phyloP scores from a whole-genome alignment of 2,888 invertebrate species.

The Brenthis hecate region DNA sequence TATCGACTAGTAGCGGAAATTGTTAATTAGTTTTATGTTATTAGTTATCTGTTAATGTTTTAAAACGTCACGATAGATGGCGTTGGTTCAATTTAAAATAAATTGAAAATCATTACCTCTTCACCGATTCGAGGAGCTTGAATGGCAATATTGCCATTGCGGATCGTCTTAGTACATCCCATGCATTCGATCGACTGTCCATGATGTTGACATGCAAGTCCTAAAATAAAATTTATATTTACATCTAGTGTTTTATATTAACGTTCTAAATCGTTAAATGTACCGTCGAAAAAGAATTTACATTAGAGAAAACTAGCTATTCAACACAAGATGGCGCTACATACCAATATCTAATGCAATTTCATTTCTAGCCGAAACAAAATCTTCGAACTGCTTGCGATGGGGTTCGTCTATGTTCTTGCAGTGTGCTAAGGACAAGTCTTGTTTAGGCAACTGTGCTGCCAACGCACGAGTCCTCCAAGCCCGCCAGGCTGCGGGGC shows the following conservation, averaged over 20 bases:
- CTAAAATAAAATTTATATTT: constrained; percentile 54
- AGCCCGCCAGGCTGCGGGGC: constrained; percentile 69
- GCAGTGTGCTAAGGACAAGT: constrained; percentile 94
- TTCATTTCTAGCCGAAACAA: constrained; percentile 96
- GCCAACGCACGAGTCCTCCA: constrained; percentile 84
- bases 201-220: constrained; percentile 84
- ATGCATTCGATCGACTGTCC: constrained; percentile 86
- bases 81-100: neutral
- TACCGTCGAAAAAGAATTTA: too few species aligned
- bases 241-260: neutral
- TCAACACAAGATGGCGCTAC: constrained; percentile 45
- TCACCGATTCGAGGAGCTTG: constrained; percentile 92
- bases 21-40: neutral
- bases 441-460: constrained; percentile 96
- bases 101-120: constrained; percentile 60
- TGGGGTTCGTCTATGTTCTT: constrained; percentile 91
- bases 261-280: too few species aligned
- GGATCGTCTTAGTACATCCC: constrained; percentile 90
- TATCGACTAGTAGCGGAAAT: constrained; percentile 43
- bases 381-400: constrained; percentile 94
- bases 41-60: neutral
- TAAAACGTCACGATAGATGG: neutral
- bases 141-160: constrained; percentile 91
- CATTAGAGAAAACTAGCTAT: constrained; percentile 21
- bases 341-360: constrained; percentile 96